Evolutionary conservation across 2,113 vertebrate species (phyloP), one percentile per base, ranked within the genome.

Genomic region (Amphiprion ocellaris): DNA sequence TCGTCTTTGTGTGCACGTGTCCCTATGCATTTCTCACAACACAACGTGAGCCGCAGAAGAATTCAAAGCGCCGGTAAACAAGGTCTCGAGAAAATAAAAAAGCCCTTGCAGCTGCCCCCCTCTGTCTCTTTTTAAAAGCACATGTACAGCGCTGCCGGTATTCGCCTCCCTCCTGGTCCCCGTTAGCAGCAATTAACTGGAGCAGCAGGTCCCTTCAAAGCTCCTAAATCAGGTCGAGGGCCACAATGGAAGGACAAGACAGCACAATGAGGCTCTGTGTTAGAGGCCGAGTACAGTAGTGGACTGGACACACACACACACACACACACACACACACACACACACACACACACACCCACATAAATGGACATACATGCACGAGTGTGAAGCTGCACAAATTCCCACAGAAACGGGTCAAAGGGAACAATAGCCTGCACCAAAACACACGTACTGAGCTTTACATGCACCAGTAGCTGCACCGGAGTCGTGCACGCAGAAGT

Each of bases 221-320:
- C 80, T 69, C 74, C 81, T 89, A 89, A 94, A 94, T 93, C 87
- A 89, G 90, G 86, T 77, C 70, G 50, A 77, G 30, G 66, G 79
- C 87, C 71, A 84, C 77, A 87, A 88, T 33, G 84, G 81, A 87
- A 67, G 71, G 83, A 83, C 53, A 66, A 85, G 74, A 69, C 56
- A 12, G 72, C 76, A 95, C 94, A 95, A 94, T 87, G 91, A 84
- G 74, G 73, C 81, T 86, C 90, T 93, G 87, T 94, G 81, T 75
- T 67, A 11, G 66, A 62, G 79, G 39, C 16, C 14, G 15, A 24
- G 46, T 86, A 91, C 86, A 86, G 87, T 83, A 71, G 1, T 28
- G 3, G 15, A 28, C 24, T 26, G 14, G 37, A 75, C 47, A 53
- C 21, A 60, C 69, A 14, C n/a, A 2, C 5, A 17, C 14, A 10